A percentile compares a stretch with the other conserved stretches of the same genome.
These are phyloP conservation scores for Hemicentrotus pulcherrimus DNA, from an alignment of 35 echinoderm and acorn worm species.

Conservation along the genomic window DNA sequence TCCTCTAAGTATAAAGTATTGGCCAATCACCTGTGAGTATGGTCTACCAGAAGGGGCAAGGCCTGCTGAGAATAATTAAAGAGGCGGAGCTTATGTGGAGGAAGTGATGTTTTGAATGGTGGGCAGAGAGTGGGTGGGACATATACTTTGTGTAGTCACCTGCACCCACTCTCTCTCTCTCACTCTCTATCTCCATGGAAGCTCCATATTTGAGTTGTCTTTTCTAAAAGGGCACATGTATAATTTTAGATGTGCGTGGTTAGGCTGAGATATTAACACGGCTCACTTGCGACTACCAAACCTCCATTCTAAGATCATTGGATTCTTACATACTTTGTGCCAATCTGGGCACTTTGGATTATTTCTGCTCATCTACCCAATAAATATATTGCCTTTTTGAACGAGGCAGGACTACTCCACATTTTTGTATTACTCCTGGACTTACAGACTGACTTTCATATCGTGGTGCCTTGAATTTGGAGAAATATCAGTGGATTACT, in stretches of 20 bases:
- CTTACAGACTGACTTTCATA: not conserved
- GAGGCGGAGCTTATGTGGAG: not conserved
- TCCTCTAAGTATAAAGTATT: conserved; percentile 5
- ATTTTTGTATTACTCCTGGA: not conserved
- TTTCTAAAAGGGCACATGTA: not conserved
- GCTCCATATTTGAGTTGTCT: not conserved
- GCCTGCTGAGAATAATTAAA: not conserved
- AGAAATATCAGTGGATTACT: not conserved
- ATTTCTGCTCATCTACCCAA: not conserved
- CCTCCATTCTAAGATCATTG: not conserved
- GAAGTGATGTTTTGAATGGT: conserved; percentile 17
- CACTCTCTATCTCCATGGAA: not conserved
- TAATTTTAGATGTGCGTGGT: not conserved
- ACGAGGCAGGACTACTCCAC: not conserved
- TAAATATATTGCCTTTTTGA: not conserved
- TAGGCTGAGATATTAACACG: not conserved
- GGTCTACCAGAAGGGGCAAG: not conserved
- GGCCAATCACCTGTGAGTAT: conserved; percentile 12
- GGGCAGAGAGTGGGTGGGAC: not conserved
- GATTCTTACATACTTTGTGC: conserved; percentile 4
- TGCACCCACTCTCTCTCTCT: not conserved
- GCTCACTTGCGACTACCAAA: not conserved
- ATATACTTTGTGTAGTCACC: not conserved
- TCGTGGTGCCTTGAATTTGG: not conserved
- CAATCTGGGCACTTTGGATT: conserved; percentile 2